Evolutionary conservation across 2,888 invertebrate genomes (phyloP), one percentile per base, ranked within the genome.

Genomic region (Latrodectus hesperus): DNA sequence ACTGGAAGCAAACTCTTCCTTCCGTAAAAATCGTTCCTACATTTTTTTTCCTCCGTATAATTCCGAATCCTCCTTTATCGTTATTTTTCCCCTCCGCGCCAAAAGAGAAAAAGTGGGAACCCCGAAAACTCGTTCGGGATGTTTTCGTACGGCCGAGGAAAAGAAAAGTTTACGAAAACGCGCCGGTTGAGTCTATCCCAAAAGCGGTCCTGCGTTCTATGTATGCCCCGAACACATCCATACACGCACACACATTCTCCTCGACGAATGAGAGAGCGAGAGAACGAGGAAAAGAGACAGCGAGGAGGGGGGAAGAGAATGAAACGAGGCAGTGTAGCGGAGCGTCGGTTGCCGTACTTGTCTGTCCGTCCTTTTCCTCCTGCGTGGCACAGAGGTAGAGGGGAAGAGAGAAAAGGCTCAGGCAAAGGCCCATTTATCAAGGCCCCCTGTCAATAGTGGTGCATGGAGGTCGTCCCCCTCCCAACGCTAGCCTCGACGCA

Each of bases 401-500:
- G 80, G 60, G 88, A 81, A 83, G 76, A 79, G 65, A 76, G 77
- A 71, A 82, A 79, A 60, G 72, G 72, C 77, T 60, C 72, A 82
- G 71, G 81, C 81, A 70, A 81, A 87, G 83, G 72, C 74, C 88
- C 84, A 88, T 88, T 88, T 88, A 88, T 88, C 84, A 88, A 77
- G 84, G 73, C 77, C 71, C 73, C 77, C 82, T 88, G 88, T 88
- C 88, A 84, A 88, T 88, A 88, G 75, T 86, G 64, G 60, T 53
- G 74, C 74, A 70, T 72, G 75, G 80, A 73, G 70, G 70, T 70
- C 80, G 88, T 75, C 80, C 81, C 77, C 79, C 74, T 74, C 79
- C 79, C 85, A 74, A 68, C 75, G 78, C 77, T 88, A 88, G 87
- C 87, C 87, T 88, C 87, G 82, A 64, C 68, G 70, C 87, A 70